A percentile compares a stretch with the other conserved stretches of the same genome.
phyloP scores from a whole-genome alignment of 2,888 invertebrate species.

The Oscheius onirici region DNA sequence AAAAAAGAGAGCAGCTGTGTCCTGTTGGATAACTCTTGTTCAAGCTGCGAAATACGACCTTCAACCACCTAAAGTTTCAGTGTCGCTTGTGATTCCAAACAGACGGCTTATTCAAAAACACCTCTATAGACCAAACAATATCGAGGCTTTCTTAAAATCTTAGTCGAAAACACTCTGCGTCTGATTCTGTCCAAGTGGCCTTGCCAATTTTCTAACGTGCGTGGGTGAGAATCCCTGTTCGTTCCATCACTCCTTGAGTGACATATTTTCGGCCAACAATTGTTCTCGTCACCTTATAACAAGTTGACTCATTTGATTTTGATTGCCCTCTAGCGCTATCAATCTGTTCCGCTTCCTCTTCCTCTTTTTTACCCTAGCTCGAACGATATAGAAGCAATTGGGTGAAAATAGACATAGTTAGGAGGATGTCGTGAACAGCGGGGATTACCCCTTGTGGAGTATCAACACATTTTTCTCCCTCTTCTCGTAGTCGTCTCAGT shows the following conservation, averaged over 20 bases:
- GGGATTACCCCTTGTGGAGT: slow-evolving; percentile 22
- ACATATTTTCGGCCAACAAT: slow-evolving; percentile 1
- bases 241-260: not conserved
- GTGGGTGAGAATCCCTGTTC: not conserved
- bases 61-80: slow-evolving; percentile 14
- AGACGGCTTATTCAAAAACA: not conserved
- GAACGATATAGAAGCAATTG: not conserved
- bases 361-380: not conserved
- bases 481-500: not conserved
- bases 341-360: not conserved
- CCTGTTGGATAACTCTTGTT: slow-evolving; percentile 16
- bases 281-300: not conserved
- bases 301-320: not conserved
- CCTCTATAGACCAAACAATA: no score
- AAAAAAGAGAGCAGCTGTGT: slow-evolving; percentile 11
- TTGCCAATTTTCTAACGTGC: not conserved
- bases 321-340: not conserved
- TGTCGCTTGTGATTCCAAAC: not conserved
- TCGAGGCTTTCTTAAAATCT: no score
- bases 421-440: slow-evolving; percentile 25
- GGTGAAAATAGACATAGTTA: slow-evolving; percentile 23
- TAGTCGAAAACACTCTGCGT: no score
- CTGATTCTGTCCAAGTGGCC: no score
- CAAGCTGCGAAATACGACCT: slow-evolving; percentile 11
- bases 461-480: not conserved